Evolutionary conservation across 2,888 invertebrate species (phyloP), one percentile per base, ranked within the genome.

Genomic region (Lordiphosa fenestrarum): DNA sequence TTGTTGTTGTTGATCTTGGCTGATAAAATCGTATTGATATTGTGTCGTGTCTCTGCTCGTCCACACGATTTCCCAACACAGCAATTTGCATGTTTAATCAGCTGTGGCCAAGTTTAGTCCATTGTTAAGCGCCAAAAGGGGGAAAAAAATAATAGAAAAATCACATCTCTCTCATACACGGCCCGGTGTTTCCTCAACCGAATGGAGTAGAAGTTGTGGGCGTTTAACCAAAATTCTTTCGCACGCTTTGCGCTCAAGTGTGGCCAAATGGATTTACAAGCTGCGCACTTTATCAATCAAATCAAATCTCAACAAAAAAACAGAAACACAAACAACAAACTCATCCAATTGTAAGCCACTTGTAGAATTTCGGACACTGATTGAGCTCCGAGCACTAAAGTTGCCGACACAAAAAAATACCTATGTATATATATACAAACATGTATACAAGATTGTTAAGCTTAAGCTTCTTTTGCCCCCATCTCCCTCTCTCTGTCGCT

Each of bases 21-120:
- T 60, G 85, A 85, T 81, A 71, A 85, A 57, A 71, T 63, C 55
- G 57, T 81, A 77, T 73, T 77, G 78, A 83, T 83, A 63, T 65
- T 58, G 63, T 69, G 64, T 66, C 57, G 66, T 56, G 52, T 61
- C 56, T 56, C 53, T 48, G 46, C 54, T 61, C 68, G 42, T 62
- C 69, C 30, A 46, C 71, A 84, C 80, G 86, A 81, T 76, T 84
- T 81, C 58, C 66, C 63, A 70, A 66, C 44, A 53, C 15, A 10
- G 44, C 71, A 70, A 69, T 69, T 69, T 69, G 82, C 77, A 85
- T 85, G 68, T 80, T 85, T 80, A 85, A 80, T 71, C 82, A 84
- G 68, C 74, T 72, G 77, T 64, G 63, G 59, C 66, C 69, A 63
- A 56, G 47, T 63, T 63, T 63, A 63, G 50, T 38, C 62, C 75